Conservation (phyloP, 2,113 vertebrate genomes). For the Phycodurus eques region DNA sequence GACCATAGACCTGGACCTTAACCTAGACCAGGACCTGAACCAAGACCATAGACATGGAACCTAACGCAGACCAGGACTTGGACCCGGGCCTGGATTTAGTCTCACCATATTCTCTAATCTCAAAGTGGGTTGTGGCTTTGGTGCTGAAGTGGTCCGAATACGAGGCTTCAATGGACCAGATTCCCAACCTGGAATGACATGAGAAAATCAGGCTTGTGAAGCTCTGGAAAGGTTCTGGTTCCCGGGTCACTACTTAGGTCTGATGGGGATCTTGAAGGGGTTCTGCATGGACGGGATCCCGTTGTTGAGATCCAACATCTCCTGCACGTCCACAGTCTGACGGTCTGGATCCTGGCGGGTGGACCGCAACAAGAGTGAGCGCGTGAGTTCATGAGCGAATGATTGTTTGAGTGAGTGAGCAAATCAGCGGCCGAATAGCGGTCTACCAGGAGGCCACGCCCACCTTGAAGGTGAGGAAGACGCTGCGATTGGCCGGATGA, state of each 20-base stretch:
- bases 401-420: not conserved
- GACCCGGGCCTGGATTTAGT: not conserved
- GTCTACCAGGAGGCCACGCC: conserved; percentile 28
- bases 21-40: not conserved
- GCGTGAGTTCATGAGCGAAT: not conserved
- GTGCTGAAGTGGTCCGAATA: conserved; percentile 83
- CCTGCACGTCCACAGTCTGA: conserved; percentile 78
- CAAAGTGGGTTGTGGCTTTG: conserved; percentile 75
- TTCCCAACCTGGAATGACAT: conserved; percentile 75
- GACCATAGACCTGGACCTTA: not conserved
- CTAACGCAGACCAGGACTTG: not conserved
- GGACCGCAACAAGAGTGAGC: not conserved
- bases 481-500: conserved; percentile 76
- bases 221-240: not conserved
- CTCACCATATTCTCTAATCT: conserved; percentile 92
- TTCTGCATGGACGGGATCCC: conserved; percentile 87
- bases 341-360: conserved; percentile 81
- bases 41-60: not conserved
- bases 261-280: conserved; percentile 88
- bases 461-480: conserved; percentile 83
- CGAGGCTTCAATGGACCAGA: conserved; percentile 84
- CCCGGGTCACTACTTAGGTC: conserved; percentile 79
- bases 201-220: not conserved
- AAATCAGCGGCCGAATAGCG: not conserved
- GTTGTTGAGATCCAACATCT: conserved; percentile 81